Evolutionary conservation across 2,113 vertebrate species (phyloP).

Genomic region (Hippolais icterina): DNA sequence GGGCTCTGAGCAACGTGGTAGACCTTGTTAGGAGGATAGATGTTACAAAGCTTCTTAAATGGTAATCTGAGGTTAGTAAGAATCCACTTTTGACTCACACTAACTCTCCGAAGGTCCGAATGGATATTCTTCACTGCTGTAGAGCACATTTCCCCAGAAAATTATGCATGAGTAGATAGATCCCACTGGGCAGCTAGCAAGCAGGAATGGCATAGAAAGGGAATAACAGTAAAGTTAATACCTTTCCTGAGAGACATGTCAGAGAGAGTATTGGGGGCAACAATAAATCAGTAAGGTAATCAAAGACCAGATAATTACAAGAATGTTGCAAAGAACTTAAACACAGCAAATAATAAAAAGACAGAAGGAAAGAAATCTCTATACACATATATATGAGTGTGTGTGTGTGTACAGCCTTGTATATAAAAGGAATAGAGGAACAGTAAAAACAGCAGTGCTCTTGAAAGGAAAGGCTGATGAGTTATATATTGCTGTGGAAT

Average conservation of each 20-base stretch:
- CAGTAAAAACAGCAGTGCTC: not conserved
- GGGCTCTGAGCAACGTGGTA: not conserved
- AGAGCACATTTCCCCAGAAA: not conserved
- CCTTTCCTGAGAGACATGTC: not conserved
- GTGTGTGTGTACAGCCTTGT: not conserved
- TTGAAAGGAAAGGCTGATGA: slow-evolving; percentile 45
- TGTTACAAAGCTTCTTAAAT: not conserved
- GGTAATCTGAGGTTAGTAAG: not conserved
- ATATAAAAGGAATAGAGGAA: not conserved
- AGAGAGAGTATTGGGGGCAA: not conserved
- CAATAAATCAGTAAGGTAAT: not conserved
- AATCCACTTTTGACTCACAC: not conserved
- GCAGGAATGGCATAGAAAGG: not conserved
- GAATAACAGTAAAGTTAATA: not conserved
- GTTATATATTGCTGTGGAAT: slow-evolving; percentile 25
- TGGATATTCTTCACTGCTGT: not conserved
- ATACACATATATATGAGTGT: not conserved
- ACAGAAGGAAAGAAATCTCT: not conserved
- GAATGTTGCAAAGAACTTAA: not conserved
- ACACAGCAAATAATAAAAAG: not conserved
- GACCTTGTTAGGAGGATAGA: not conserved
- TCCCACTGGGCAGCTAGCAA: not conserved
- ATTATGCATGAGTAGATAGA: not conserved
- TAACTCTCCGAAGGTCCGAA: not conserved
- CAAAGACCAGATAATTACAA: not conserved